Evolutionary conservation across 1,140 invertebrate genomes (phyloP), one percentile per base, ranked within the genome.

Genomic region (Mylabris phalerata): DNA sequence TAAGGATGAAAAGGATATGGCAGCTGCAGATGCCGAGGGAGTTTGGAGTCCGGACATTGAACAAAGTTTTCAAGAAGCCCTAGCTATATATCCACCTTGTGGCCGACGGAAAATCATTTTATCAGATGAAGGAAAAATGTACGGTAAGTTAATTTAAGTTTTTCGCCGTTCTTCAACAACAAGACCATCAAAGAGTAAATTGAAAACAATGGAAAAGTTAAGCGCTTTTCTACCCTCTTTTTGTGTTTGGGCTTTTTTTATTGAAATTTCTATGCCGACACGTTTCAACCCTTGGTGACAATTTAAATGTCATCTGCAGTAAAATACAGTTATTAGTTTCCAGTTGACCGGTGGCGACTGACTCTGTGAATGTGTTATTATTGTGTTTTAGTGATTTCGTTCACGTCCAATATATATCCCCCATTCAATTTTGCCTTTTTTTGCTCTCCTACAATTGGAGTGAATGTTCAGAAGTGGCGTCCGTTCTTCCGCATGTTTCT

Each of bases 111-210:
- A 99, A 84, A 99, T 99, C 74, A 99, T 99, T 66, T 84, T 99
- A 63, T 98, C 95, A 59, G 98, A 99, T 77, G 97, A 99, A 80
- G 98, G 98, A 73, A 99, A 99, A 86, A 99, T 99, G 98, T 99
- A 99, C 83, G 97, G 96, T 98, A 82, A 93, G 94, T 90, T 40
- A 48, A 41, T 38, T 4, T n/a, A 47, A 38, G 51, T 32, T 32
- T 19, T 39, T 26, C 46, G 54, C 45, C 24, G 48, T 26, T 41
- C 40, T 56, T 39, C 38, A 41, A 56, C 46, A 55, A 55, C 41
- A 48, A 26, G 24, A 41, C 32, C 26, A 40, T 48, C 54, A 13
- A 19, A 32, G 45, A 41, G 47, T 48, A 48, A 56, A 46, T 55
- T 45, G 47, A 56, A 56, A 25, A 7, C 45, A 56, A 41, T 56